These are phyloP conservation scores for Callipepla squamata DNA, from an alignment of 2,113 vertebrate species.

Conservation along the genomic window DNA sequence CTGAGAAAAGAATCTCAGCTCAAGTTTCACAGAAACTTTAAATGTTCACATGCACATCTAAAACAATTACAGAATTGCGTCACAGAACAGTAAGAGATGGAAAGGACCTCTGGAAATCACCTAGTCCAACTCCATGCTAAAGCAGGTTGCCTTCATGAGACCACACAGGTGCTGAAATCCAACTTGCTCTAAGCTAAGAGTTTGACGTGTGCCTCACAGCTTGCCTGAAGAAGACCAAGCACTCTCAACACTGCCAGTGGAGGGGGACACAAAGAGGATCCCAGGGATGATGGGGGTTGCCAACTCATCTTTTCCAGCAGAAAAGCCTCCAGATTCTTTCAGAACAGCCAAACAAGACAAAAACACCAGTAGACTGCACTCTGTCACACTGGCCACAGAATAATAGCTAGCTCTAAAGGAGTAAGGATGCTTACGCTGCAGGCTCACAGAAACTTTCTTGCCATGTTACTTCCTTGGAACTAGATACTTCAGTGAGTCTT, in stretches of 20 bases:
- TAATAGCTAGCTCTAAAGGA: neutral
- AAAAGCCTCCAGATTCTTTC: neutral
- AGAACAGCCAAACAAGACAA: neutral
- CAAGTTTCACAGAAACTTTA: conserved; percentile 22
- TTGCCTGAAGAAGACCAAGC: neutral
- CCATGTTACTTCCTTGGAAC: neutral
- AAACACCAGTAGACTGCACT: neutral
- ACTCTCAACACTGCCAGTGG: neutral
- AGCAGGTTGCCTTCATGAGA: neutral
- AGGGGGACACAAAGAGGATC: neutral
- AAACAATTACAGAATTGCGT: neutral
- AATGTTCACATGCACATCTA: neutral
- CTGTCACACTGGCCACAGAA: neutral
- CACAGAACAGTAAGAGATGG: no score
- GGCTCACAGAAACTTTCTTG: neutral
- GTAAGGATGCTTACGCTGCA: neutral
- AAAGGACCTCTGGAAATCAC: no score
- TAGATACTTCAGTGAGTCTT: neutral
- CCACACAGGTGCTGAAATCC: neutral
- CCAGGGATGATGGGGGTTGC: fast-evolving
- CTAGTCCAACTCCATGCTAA: no score
- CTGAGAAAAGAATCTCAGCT: neutral
- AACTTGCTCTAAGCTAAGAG: neutral
- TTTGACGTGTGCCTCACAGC: neutral
- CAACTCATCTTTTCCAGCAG: neutral